Base-by-base conservation (phyloP, 2,797 vertebrate genomes). In the Molossus alvarezi region DNA sequence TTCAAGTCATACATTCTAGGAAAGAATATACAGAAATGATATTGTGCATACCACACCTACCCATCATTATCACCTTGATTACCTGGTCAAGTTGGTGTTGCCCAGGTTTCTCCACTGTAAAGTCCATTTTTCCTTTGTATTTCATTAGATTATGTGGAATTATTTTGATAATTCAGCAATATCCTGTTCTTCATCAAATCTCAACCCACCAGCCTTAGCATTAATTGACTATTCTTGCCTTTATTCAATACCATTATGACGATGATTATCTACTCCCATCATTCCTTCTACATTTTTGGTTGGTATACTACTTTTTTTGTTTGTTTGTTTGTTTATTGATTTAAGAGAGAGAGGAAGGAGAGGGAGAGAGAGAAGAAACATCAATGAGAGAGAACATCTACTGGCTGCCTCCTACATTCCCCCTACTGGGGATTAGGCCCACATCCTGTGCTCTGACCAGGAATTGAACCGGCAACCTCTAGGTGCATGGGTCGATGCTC, bases 41-140 rank as follows among this genome's bases (percentile, higher is more conserved):
- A 85, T 25, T 81, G 8, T 48, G 5, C 8, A 57, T 55, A 60
- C 20, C 72, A 75, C 13, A 84, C 1, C 71, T 51, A 80, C 45
- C 18, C 53, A 85, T 62, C 58, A 48, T 58, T 58, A 71, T 83
- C 88, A 72, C 29, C 29, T 83, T 72, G 69, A 88, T 87, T n/a
- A 93, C 25, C 3, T 85, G 15, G 79, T 65, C 57, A 80, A 91
- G 48, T 41, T 94, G 73, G 23, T 45, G 65, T 77, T 29, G 29
- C n/a, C 51, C 73, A 88, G 10, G 23, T 89, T 95, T 93, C 62
- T 75, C 57, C 62, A 77, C 60, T n/a, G 6, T 21, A 75, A 93
- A 85, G 33, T 88, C 72, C 55, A 85, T 67, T 93, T 67, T 82
- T 79, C 83, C 62, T 82, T 75, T 88, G 29, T 90, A 79, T 94